Base-by-base conservation (phyloP, 2,797 vertebrate genomes). In the Betta splendens region DNA sequence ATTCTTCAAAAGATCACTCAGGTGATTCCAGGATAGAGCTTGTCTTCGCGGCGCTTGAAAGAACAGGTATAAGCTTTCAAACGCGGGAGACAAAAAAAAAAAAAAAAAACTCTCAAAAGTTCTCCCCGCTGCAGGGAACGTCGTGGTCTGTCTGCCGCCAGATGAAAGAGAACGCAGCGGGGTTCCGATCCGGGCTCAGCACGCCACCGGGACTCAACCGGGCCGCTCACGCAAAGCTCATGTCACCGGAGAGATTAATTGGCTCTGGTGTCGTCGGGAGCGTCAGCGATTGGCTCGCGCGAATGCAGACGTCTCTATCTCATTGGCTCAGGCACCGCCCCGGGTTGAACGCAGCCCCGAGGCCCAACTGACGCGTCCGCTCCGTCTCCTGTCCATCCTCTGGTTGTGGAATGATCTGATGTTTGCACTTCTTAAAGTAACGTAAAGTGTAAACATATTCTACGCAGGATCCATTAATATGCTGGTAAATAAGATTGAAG, bases 161-260 rank as follows among this genome's bases (percentile, higher is more conserved):
- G 78, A 89, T 87, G 80, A 89, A 81, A 83, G 69, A n/a, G 54
- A 51, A 81, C 81, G 47, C 83, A 84, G 75, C 64, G 9, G 70
- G 79, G 68, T 77, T 87, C 84, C 53, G 39, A 79, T 84, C 83
- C 61, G 65, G 79, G 51, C 85, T 81, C 76, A 57, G 74, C 64
- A 74, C 31, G 81, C 78, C 77, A 85, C 68, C 78, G 82, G 64
- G 84, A 87, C 82, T 86, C 84, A 87, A 87, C 71, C 69, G 74
- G 73, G 81, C 82, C 77, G 74, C 84, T 68, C 75, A 80, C 80
- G 83, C 65, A 67, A 88, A 81, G 78, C 85, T 87, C 72, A 70
- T 89, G 86, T 89, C 90, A 89, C 82, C 60, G 81, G 76, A 81
- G 75, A 88, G 87, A 90, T 90, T 85, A 87, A 89, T 90, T 87